Evolutionary conservation across 2,888 invertebrate species (phyloP), one percentile per base, ranked within the genome.

Genomic region (Eupithecia vulgata): DNA sequence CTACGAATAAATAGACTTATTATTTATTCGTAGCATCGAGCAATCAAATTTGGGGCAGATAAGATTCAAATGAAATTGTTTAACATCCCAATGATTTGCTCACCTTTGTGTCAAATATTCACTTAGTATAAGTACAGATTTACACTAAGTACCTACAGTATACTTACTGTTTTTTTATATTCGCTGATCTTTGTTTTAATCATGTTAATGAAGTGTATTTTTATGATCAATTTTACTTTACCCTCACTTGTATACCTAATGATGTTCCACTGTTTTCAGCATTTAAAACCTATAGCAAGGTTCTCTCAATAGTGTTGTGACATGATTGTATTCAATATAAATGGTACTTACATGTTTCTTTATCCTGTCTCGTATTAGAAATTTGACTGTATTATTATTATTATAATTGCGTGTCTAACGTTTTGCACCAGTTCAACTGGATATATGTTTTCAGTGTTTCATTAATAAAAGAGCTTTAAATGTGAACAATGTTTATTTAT

Each of bases 401-500:
- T 61, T 57, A n/a, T n/a, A n/a, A n/a, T 48, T n/a, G 48, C 4
- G 45, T n/a, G 72, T 59, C 13, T 70, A 69, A 25, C 6, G 1
- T 69, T 68, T 66, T 34, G 30, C 68, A 72, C 79, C 78, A 81
- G 81, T 83, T 34, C 30, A 72, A 82, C 83, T 78, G 81, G 78
- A 64, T 76, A 70, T 78, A 10, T 64, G 65, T 73, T 78, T 73
- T 69, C 78, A 76, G 77, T 79, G 84, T 84, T 79, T 83, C 79
- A 76, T 80, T 84, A 84, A 77, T 76, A 75, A 84, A 88, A 83
- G 76, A 78, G 82, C 83, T 84, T 83, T 79, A 83, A 85, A 82
- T 83, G 83, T 84, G 80, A 78, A 65, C 13, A 48, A 64, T 75
- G 76, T 83, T 83, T 81, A 83, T 82, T 84, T 52, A 30, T 67